Evolutionary conservation across 2,797 vertebrate genomes (phyloP).

Genomic region (Acipenser oxyrinchus): DNA sequence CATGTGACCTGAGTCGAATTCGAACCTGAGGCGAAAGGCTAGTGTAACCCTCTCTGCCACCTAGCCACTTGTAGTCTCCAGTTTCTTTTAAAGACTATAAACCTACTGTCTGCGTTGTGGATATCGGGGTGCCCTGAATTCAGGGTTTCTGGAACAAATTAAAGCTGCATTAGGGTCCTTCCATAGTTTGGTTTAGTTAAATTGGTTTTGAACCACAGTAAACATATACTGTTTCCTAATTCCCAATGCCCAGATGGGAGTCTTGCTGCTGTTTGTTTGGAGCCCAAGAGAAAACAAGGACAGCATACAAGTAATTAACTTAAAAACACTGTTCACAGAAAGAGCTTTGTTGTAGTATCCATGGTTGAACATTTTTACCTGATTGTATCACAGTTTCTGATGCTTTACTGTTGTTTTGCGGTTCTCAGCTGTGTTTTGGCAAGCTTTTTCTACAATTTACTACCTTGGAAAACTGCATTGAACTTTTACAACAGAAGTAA

Average conservation of each 20-base stretch:
- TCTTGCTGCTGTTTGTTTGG: constrained; percentile 1
- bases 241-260: constrained; percentile 29
- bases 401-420: no score
- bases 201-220: constrained; percentile 31
- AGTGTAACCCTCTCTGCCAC: background rate
- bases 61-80: background rate
- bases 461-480: background rate
- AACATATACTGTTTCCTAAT: constrained; percentile 32
- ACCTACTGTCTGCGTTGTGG: no score
- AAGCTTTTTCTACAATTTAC: background rate
- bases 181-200: constrained; percentile 14
- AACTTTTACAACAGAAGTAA: background rate
- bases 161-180: constrained; percentile 7
- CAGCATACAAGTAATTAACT: background rate
- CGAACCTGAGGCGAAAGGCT: constrained; percentile 9
- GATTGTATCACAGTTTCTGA: background rate
- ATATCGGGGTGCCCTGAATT: background rate
- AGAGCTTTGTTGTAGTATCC: background rate
- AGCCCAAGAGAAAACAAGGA: background rate
- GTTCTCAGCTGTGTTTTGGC: background rate
- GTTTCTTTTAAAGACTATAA: background rate
- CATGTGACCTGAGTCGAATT: constrained; percentile 14
- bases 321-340: constrained; percentile 6
- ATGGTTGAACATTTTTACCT: background rate
- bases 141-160: constrained; percentile 6